A percentile compares a stretch with the other conserved stretches of the same genome.
Conservation (phyloP, 2,113 vertebrate species). For the Lamprotornis superbus region DNA sequence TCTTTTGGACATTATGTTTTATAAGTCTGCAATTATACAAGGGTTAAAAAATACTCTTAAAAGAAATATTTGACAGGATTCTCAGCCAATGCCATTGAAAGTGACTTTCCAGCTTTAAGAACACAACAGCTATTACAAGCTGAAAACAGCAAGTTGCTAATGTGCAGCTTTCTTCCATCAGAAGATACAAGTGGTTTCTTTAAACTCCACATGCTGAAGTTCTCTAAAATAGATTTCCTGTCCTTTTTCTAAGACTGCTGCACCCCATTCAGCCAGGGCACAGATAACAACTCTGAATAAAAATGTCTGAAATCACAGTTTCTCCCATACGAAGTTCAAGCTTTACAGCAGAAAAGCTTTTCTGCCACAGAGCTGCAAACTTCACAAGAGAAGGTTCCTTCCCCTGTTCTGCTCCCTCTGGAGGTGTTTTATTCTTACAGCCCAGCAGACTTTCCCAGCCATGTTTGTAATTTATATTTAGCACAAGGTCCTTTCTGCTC, state of each 20-base stretch:
- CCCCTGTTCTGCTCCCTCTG: neutral
- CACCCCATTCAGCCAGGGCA: slow-evolving; percentile 13
- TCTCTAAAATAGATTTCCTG: slow-evolving; percentile 13
- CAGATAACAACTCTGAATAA: neutral
- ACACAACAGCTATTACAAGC: neutral
- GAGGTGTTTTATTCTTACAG: neutral
- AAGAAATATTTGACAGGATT: neutral
- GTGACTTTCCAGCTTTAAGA: neutral
- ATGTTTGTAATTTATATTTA: neutral
- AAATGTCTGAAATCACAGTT: neutral
- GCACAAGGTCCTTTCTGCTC: neutral
- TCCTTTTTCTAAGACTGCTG: neutral
- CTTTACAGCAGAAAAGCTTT: neutral
- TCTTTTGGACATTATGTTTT: neutral
- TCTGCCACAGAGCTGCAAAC: neutral
- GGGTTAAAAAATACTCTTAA: neutral
- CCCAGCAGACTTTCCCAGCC: neutral
- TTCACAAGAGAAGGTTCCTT: slow-evolving; percentile 3
- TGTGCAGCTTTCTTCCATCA: neutral
- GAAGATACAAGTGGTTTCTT: neutral
- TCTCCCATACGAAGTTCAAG: neutral
- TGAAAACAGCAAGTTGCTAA: neutral
- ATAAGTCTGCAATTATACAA: neutral
- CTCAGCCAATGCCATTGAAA: neutral
- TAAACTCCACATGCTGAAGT: neutral